Percentiles rank a stretch among this genome's conserved stretches.
phyloP scores from a whole-genome alignment of 2,888 invertebrate species.

The Sphecodes monilicornis region DNA sequence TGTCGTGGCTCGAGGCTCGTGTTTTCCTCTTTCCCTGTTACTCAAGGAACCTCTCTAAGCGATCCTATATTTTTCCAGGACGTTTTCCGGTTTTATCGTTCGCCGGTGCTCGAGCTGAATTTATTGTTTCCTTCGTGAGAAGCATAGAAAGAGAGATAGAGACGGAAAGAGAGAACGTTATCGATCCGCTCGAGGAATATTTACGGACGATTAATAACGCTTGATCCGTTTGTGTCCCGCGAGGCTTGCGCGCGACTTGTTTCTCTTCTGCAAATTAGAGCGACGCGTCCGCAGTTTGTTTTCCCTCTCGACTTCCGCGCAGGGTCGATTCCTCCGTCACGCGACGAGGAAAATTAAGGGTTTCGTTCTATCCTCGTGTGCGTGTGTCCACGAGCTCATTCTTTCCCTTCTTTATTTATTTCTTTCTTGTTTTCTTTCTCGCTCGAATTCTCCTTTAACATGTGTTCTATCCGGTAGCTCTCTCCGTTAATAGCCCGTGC shows the following conservation, averaged over 20 bases:
- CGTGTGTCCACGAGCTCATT: background rate
- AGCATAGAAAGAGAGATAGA: slow-evolving; percentile 12
- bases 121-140: slow-evolving; percentile 51
- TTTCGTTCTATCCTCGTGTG: slow-evolving; percentile 36
- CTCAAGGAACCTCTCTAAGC: background rate
- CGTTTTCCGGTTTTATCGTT: slow-evolving; percentile 30
- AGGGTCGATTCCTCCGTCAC: slow-evolving; percentile 49
- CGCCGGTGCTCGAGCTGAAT: slow-evolving; percentile 49
- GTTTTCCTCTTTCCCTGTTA: background rate
- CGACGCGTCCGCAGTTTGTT: slow-evolving; percentile 48
- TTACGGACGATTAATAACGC: slow-evolving; percentile 58
- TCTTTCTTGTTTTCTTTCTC: background rate
- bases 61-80: slow-evolving; percentile 17
- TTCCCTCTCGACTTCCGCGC: slow-evolving; percentile 26
- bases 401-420: background rate
- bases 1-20: slow-evolving; percentile 21
- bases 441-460: background rate
- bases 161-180: background rate
- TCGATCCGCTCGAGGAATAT: slow-evolving; percentile 52
- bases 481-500: slow-evolving; percentile 50
- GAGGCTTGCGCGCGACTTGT: slow-evolving; percentile 17
- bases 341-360: slow-evolving; percentile 49
- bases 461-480: background rate
- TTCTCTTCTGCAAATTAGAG: slow-evolving; percentile 44
- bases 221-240: slow-evolving; percentile 43